Conservation (phyloP, 2,888 invertebrate species). For the Athetis lepigone region DNA sequence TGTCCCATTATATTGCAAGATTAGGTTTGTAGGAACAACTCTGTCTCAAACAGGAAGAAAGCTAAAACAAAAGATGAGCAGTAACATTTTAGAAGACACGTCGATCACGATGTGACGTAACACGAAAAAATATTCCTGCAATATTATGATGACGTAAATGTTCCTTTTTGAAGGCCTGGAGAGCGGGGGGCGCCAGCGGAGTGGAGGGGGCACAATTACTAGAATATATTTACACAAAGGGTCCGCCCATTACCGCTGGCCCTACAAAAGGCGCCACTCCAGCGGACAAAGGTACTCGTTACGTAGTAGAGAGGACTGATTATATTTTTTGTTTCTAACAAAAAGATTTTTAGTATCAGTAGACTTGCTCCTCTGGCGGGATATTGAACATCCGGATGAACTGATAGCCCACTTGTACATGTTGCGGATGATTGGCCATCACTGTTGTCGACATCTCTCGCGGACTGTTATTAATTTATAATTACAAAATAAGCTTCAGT, state of each 20-base stretch:
- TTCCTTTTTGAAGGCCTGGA: conserved; percentile 53
- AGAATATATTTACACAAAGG: conserved; percentile 78
- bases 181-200: conserved; percentile 14
- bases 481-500: no score
- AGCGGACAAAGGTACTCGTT: conserved; percentile 79
- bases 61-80: conserved; percentile 29
- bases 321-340: conserved; percentile 77
- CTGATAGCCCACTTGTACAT: conserved; percentile 26
- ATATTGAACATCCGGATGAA: conserved; percentile 10
- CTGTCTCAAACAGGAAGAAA: conserved; percentile 32
- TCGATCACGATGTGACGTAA: conserved; percentile 51
- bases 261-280: conserved; percentile 68
- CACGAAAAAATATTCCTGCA: conserved; percentile 54
- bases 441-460: no score
- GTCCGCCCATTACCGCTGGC: conserved; percentile 68
- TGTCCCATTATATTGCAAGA: conserved; percentile 1
- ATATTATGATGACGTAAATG: conserved; percentile 65
- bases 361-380: conserved; percentile 43
- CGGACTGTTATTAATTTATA: no score
- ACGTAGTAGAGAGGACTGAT: conserved; percentile 76
- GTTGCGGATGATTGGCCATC: conserved; percentile 9
- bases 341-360: conserved; percentile 72
- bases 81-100: conserved; percentile 44
- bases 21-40: background rate
- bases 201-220: conserved; percentile 70